Conservation (phyloP, 1,140 invertebrate genomes). For the Amphibalanus amphitrite region DNA sequence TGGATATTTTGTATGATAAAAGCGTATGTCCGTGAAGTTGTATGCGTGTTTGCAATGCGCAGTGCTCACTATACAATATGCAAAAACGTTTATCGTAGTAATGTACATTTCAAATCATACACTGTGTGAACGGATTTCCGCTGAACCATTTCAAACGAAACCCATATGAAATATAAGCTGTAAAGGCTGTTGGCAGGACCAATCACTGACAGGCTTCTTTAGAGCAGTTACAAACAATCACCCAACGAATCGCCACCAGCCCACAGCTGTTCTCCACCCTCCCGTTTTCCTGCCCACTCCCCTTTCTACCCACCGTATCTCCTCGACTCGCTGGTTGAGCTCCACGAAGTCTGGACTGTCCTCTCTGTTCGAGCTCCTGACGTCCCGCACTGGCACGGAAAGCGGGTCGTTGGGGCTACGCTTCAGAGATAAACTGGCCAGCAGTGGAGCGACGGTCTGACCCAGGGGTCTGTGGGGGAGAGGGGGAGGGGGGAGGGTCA, state of each 20-base stretch:
- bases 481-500: constrained; percentile 22
- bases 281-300: no score
- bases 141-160: background rate
- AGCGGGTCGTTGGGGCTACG: constrained; percentile 5
- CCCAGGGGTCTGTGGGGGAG: constrained; percentile 16
- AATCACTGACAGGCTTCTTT: no score
- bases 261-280: no score
- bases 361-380: constrained; percentile 33
- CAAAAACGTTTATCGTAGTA: no score
- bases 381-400: constrained; percentile 13
- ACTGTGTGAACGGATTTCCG: no score
- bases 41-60: no score
- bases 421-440: background rate
- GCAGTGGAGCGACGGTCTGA: background rate
- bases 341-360: constrained; percentile 48
- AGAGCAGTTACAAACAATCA: no score
- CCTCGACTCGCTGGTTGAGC: constrained; percentile 51
- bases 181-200: no score
- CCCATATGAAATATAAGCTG: background rate
- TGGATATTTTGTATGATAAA: background rate
- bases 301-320: constrained; percentile 39
- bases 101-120: no score
- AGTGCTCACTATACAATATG: no score
- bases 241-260: no score
- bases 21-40: background rate